These are phyloP conservation scores for Allophyes oxyacanthae DNA, from an alignment of 2,888 invertebrate genomes.

Conservation along the genomic window DNA sequence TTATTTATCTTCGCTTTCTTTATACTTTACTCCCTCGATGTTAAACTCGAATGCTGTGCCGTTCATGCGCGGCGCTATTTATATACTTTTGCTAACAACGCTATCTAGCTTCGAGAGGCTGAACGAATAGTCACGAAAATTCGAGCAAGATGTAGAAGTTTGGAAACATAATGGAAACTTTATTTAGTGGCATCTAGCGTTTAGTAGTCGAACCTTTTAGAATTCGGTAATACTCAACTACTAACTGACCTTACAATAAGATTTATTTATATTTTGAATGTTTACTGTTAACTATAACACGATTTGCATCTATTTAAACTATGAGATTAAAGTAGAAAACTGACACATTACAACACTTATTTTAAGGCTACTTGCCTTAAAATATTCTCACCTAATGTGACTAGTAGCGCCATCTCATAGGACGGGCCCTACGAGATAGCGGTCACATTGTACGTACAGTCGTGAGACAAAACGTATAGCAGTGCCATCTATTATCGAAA, in stretches of 20 bases:
- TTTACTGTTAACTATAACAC: too few relatives aligned
- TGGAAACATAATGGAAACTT: neutral
- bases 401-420: too few relatives aligned
- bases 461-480: neutral
- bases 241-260: too few relatives aligned
- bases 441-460: too few relatives aligned
- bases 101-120: conserved; percentile 72
- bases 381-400: too few relatives aligned
- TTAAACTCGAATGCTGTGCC: conserved; percentile 43
- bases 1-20: conserved; percentile 9
- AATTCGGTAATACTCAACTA: neutral
- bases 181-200: conserved; percentile 65
- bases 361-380: too few relatives aligned
- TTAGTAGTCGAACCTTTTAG: conserved; percentile 35
- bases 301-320: too few relatives aligned
- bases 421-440: too few relatives aligned
- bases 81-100: conserved; percentile 71
- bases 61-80: conserved; percentile 53
- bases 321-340: too few relatives aligned
- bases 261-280: too few relatives aligned
- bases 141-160: conserved; percentile 54
- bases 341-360: too few relatives aligned
- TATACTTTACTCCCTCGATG: conserved; percentile 11
- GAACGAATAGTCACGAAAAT: conserved; percentile 69
- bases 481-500: conserved; percentile 65